Evolutionary conservation across 2,797 vertebrate species (phyloP).

Genomic region (Vireo griseus): DNA sequence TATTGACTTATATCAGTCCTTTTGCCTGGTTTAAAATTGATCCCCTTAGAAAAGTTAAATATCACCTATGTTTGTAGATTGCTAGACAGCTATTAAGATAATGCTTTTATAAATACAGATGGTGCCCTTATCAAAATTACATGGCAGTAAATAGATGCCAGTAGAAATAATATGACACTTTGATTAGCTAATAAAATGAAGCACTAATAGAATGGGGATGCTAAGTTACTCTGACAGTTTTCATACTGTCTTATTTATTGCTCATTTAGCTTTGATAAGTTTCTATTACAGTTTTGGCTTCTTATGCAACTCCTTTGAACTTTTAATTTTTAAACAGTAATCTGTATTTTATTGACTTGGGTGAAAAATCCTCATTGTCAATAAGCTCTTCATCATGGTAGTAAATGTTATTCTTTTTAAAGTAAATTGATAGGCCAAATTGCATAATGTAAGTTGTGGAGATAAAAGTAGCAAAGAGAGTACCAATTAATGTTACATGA

Average conservation of each 20-base stretch:
- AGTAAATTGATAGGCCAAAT: slow-evolving; percentile 27
- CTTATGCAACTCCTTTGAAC: slow-evolving; percentile 56
- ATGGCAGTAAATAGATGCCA: slow-evolving; percentile 76
- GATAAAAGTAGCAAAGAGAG: slow-evolving; percentile 11
- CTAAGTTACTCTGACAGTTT: slow-evolving; percentile 66
- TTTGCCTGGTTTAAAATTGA: slow-evolving; percentile 75
- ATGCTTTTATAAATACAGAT: slow-evolving; percentile 83
- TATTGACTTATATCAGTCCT: slow-evolving; percentile 73
- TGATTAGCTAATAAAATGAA: slow-evolving; percentile 75
- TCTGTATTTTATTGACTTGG: slow-evolving; percentile 59
- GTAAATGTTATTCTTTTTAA: slow-evolving; percentile 39
- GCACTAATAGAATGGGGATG: slow-evolving; percentile 58
- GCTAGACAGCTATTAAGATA: slow-evolving; percentile 79
- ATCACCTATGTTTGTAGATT: slow-evolving; percentile 78
- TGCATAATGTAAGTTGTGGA: not conserved
- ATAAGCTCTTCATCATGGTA: slow-evolving; percentile 49
- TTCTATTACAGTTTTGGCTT: slow-evolving; percentile 62
- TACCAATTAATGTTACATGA: slow-evolving; percentile 21
- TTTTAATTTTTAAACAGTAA: slow-evolving; percentile 67
- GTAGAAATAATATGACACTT: slow-evolving; percentile 71
- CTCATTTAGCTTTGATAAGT: slow-evolving; percentile 67
- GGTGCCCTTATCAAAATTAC: slow-evolving; percentile 79
- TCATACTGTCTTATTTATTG: slow-evolving; percentile 69
- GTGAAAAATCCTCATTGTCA: slow-evolving; percentile 48
- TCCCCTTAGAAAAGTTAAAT: slow-evolving; percentile 80